Conservation (phyloP, 2,113 vertebrate genomes). For the Amia ocellicauda region DNA sequence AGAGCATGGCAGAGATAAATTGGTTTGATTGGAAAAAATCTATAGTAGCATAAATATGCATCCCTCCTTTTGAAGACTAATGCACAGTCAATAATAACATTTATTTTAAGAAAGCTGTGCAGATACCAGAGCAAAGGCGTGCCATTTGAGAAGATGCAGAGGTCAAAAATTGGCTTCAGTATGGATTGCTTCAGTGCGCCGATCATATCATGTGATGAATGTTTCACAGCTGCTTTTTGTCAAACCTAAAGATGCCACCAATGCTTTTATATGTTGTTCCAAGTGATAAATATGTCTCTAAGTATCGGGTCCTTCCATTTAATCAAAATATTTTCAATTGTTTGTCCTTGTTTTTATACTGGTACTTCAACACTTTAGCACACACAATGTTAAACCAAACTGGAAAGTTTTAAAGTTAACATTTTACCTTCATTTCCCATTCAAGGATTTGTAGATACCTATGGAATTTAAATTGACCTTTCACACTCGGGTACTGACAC, state of each 20-base stretch:
- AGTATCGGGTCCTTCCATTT: too few relatives aligned
- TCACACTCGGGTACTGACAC: too few relatives aligned
- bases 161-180: not conserved
- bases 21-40: not conserved
- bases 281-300: not conserved
- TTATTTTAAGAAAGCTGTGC: not conserved
- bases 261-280: not conserved
- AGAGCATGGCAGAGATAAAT: constrained; percentile 1
- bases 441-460: too few relatives aligned
- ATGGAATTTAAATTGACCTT: too few relatives aligned
- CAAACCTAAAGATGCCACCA: not conserved
- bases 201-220: not conserved
- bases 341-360: too few relatives aligned
- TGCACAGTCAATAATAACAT: not conserved
- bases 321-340: too few relatives aligned
- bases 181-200: not conserved
- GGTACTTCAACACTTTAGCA: too few relatives aligned
- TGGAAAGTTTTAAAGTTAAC: too few relatives aligned
- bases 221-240: not conserved
- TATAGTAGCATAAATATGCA: constrained; percentile 3
- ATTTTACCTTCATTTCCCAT: too few relatives aligned
- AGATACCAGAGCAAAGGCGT: not conserved
- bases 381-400: too few relatives aligned
- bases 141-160: not conserved
- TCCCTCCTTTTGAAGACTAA: not conserved